These are phyloP conservation scores for Cacajao melanocephalus DNA, from an alignment of 2,797 vertebrate species.

Conservation along the genomic window DNA sequence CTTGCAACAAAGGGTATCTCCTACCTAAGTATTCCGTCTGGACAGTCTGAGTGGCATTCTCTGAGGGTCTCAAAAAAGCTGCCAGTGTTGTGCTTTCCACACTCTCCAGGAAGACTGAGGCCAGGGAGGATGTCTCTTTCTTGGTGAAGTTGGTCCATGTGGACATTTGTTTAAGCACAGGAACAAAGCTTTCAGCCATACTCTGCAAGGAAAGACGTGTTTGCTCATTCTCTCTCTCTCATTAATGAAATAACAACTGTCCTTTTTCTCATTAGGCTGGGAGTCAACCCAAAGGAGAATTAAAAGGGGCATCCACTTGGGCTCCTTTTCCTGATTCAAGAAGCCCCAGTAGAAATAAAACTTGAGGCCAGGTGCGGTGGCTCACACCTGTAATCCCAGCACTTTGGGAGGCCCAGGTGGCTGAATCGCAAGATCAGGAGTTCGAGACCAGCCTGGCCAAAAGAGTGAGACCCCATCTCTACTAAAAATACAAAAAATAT, in stretches of 20 bases:
- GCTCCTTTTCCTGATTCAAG: not conserved
- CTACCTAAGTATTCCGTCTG: slow-evolving; percentile 32
- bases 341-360: not conserved
- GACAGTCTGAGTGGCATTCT: slow-evolving; percentile 20
- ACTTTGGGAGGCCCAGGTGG: too few species aligned
- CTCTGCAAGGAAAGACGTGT: slow-evolving; percentile 28
- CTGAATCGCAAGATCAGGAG: rapidly evolving
- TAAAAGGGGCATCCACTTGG: not conserved
- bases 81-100: not conserved
- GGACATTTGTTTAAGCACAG: slow-evolving; percentile 7
- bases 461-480: too few species aligned
- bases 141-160: not conserved
- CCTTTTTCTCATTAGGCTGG: not conserved
- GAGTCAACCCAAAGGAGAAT: not conserved
- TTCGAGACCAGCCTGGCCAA: too few species aligned
- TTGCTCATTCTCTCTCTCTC: not conserved
- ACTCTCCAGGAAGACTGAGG: slow-evolving; percentile 39
- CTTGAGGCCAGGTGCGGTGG: too few species aligned
- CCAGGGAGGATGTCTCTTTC: slow-evolving; percentile 27
- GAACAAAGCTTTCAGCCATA: not conserved
- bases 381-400: too few species aligned
- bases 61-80: not conserved
- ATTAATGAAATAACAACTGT: not conserved
- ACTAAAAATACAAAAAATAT: too few species aligned
- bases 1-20: not conserved